phyloP scores from a whole-genome alignment of 2,797 vertebrate genomes.

The Otolemur crassicaudatus region DNA sequence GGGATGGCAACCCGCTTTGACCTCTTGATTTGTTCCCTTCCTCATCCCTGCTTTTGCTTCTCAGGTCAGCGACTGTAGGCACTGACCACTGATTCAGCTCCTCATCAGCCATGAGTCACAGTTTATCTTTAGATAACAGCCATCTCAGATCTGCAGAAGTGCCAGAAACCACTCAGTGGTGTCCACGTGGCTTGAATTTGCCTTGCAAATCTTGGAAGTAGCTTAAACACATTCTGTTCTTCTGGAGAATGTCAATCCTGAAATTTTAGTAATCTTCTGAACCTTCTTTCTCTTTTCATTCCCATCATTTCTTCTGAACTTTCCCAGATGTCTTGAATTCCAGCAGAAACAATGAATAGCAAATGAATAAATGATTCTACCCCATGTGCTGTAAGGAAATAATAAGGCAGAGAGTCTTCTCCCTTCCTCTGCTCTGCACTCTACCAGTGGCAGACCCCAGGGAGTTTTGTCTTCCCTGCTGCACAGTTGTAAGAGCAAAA shows the following conservation, averaged over 20 bases:
- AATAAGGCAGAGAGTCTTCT: neutral
- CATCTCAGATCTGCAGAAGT: neutral
- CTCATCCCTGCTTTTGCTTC: neutral
- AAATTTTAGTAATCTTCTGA: neutral
- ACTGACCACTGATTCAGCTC: too few relatives aligned
- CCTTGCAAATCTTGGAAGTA: neutral
- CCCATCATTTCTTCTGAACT: neutral
- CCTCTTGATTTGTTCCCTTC: neutral
- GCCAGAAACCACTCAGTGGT: neutral
- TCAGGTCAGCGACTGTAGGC: neutral
- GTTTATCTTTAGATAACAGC: neutral
- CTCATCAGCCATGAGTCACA: neutral
- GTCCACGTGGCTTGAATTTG: neutral
- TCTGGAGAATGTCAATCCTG: neutral
- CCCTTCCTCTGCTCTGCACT: neutral
- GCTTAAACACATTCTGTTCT: neutral
- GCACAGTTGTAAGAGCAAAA: neutral
- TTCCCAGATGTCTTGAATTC: neutral
- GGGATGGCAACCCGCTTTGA: neutral
- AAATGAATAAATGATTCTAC: neutral
- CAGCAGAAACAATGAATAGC: neutral
- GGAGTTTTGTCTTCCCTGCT: neutral
- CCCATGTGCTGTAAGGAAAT: neutral
- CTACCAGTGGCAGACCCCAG: neutral
- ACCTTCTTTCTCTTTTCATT: neutral